Conservation (phyloP, 2,888 invertebrate species). For the Anorthoa munda region DNA sequence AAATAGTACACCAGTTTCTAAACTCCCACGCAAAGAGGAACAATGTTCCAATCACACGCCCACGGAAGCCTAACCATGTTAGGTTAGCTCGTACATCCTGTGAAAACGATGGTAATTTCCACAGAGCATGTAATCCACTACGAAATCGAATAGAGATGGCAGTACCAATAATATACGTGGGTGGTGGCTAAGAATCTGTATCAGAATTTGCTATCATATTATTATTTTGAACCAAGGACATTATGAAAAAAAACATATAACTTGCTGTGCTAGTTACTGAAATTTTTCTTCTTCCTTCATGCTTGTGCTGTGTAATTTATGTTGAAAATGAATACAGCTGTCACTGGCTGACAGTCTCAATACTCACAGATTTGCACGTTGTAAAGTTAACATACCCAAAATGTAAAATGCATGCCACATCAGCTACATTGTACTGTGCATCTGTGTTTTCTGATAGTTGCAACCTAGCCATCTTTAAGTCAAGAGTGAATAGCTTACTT, state of each 20-base stretch:
- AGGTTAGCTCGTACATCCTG: conserved; percentile 49
- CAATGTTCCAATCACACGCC: conserved; percentile 30
- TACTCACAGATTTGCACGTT: background rate
- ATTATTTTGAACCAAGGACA: too few relatives aligned
- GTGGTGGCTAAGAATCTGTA: background rate
- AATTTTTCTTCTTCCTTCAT: too few relatives aligned
- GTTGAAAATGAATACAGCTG: too few relatives aligned
- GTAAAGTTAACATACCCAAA: background rate
- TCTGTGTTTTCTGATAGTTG: too few relatives aligned
- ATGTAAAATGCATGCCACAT: too few relatives aligned
- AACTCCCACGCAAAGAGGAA: conserved; percentile 2
- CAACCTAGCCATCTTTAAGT: too few relatives aligned
- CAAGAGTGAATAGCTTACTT: too few relatives aligned
- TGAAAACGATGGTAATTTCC: conserved; percentile 46
- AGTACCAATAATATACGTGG: background rate
- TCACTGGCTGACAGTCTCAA: background rate
- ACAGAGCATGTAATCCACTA: background rate
- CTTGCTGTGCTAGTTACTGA: too few relatives aligned
- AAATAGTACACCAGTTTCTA: conserved; percentile 1
- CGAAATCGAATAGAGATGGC: background rate
- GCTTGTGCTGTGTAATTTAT: too few relatives aligned
- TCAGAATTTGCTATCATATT: background rate
- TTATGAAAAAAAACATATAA: too few relatives aligned
- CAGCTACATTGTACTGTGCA: too few relatives aligned
- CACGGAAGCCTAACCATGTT: conserved; percentile 46